A percentile compares a stretch with the other conserved stretches of the same genome.
These are phyloP conservation scores for Trigoniulus corallinus DNA, from an alignment of 1,140 invertebrate species.

Conservation along the genomic window DNA sequence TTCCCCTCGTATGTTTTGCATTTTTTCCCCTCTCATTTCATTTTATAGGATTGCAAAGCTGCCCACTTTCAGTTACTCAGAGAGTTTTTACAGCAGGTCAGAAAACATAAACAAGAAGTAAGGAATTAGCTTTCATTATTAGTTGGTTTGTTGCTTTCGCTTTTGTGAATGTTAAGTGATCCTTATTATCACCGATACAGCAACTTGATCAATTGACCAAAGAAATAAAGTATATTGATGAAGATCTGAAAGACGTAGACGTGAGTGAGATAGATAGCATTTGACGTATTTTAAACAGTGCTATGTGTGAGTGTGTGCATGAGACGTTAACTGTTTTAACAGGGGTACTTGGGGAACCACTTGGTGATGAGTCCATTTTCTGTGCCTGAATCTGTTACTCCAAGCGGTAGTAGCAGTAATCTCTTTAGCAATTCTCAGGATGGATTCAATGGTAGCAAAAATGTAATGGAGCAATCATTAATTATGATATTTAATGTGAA, in stretches of 20 bases:
- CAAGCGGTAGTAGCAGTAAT: no score
- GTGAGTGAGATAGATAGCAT: background rate
- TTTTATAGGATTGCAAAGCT: conserved; percentile 28
- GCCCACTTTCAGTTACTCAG: conserved; percentile 62
- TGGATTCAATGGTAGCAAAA: conserved; percentile 30
- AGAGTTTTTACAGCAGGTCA: conserved; percentile 65
- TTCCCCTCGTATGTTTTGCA: background rate
- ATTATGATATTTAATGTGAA: background rate
- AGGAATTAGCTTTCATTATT: background rate
- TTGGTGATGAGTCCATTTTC: no score
- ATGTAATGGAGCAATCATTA: conserved; percentile 27
- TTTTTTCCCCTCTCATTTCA: background rate
- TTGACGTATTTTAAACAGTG: no score
- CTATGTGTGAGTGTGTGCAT: no score
- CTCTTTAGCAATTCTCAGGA: conserved; percentile 26
- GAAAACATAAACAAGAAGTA: conserved; percentile 52
- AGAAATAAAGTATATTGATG: conserved; percentile 16
- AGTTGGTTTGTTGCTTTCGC: background rate
- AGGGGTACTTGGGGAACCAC: no score
- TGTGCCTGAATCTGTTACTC: no score
- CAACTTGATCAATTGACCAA: conserved; percentile 16
- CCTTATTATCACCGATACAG: conserved; percentile 8
- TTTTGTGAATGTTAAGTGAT: background rate
- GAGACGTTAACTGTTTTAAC: no score
- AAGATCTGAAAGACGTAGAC: conserved; percentile 14